Evolutionary conservation across 1,140 invertebrate species (phyloP), one percentile per base, ranked within the genome.

Genomic region (Leptestheria dahalacensis): DNA sequence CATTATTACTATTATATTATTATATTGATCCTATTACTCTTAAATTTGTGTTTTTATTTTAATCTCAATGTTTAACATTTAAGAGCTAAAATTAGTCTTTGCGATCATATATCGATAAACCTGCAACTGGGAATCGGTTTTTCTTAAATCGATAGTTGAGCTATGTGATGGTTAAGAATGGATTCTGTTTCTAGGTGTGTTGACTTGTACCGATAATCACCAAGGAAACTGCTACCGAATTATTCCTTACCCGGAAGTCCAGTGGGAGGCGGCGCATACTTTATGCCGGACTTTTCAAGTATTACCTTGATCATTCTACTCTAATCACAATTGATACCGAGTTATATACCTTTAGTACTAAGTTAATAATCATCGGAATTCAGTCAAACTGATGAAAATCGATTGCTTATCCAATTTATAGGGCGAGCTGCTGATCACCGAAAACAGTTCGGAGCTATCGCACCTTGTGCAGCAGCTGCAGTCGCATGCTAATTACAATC

Each of bases 251-350:
- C 83, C 83, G 6, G 78, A 81, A 67, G 83, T 83, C 1, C 83
- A 80, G 2, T 86, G 83, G 83, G 66, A 71, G 20, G 85, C 82
- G 0, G 83, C 84, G 1, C 79, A 80, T 60, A 79, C 84, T 70
- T 79, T 85, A 3, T 87, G 84, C 65, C 71, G 75, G 58, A 81
- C 81, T 9, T 75, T 83, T 12, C 79, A 74, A 68, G 73, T 75
- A 67, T 9, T n/a, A 50, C 23, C 46, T 25, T 20, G n/a, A n/a
- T n/a, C n/a, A n/a, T n/a, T 41, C 33, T 9, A 41, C 33, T 41
- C 15, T 6, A 9, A 41, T 41, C 33, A 6, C 33, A 41, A 9
- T 9, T 41, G 6, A 41, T 6, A 41, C 33, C 6, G 15, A 41
- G 33, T 15, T 41, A 41, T 41, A 41, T 41, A 6, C 33, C 33